Base-by-base conservation (phyloP, 2,113 vertebrate species). In the Aythya baeri region DNA sequence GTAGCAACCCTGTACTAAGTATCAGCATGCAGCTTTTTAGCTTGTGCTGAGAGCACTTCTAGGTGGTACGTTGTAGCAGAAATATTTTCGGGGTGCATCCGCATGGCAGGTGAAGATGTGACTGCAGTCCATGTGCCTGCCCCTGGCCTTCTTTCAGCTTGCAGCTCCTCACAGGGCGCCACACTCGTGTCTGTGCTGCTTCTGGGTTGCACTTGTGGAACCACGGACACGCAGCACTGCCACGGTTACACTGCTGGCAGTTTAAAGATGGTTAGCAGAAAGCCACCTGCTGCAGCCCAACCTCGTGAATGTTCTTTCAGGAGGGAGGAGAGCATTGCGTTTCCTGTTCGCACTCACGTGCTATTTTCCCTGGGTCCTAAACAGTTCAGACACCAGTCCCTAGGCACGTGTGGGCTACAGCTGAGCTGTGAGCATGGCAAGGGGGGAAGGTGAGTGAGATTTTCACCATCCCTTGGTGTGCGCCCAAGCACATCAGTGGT, bases 181-280 rank as follows among this genome's bases (percentile, higher is more conserved):
- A 0, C 3, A 3, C 62, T 57, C 27, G 13, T 58, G 13, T 58
- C 58, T 63, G 7, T 14, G 29, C 61, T 91, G 46, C 31, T 75
- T 50, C 66, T 63, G 6, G 23, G 15, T 13, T 81, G 44, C 62
- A 5, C 38, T 77, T 73, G 27, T 77, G 50, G 38, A 91, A 43
- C 4, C 9, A 34, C 0, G 0, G 54, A 7, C 29, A 61, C 34
- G 83, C 44, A n/a, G 25, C 1, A 2, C 77, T 10, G 65, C 57
- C 32, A 32, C 49, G 29, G 26, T 63, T 44, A 31, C 27, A 4
- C 44, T 44, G 55, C 46, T 63, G 21, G n/a, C 67, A 26, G 32
- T 66, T 83, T 57, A 43, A 89, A 70, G 9, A 32, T 75, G 1
- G 62, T 78, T 20, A 52, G 23, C 5, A 3, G 52, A 36, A 58